phyloP scores from a whole-genome alignment of 2,888 invertebrate genomes.

The Sipha maydis region DNA sequence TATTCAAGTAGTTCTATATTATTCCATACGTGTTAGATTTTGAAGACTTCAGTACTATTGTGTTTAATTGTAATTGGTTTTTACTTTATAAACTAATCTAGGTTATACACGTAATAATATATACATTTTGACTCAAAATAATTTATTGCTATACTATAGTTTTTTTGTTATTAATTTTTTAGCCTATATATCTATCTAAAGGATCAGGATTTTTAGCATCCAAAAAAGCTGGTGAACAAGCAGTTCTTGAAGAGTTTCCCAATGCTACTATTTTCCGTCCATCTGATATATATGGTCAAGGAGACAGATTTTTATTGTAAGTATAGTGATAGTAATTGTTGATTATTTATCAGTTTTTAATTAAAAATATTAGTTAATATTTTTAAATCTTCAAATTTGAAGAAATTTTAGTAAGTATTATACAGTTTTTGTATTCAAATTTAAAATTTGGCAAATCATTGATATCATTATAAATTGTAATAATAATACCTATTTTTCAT shows the following conservation, averaged over 20 bases:
- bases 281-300: constrained; percentile 89
- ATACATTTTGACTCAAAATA: too few relatives aligned
- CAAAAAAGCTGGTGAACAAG: constrained; percentile 87
- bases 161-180: constrained; percentile 56
- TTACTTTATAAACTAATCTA: too few relatives aligned
- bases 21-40: too few relatives aligned
- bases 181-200: constrained; percentile 74
- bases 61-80: too few relatives aligned
- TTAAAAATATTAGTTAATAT: constrained; percentile 15
- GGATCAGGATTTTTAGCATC: constrained; percentile 82
- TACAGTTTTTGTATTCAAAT: too few relatives aligned
- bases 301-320: constrained; percentile 80
- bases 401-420: constrained; percentile 10
- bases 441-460: too few relatives aligned
- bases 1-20: too few relatives aligned
- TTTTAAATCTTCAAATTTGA: neutral
- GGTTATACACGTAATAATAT: too few relatives aligned
- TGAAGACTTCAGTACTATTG: too few relatives aligned
- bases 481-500: too few relatives aligned
- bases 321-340: neutral
- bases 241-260: constrained; percentile 94
- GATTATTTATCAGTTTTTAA: neutral
- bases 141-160: too few relatives aligned
- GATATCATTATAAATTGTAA: too few relatives aligned
- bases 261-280: constrained; percentile 93